These are phyloP conservation scores for Neria commutata DNA, from an alignment of 2,888 invertebrate genomes.

Conservation along the genomic window DNA sequence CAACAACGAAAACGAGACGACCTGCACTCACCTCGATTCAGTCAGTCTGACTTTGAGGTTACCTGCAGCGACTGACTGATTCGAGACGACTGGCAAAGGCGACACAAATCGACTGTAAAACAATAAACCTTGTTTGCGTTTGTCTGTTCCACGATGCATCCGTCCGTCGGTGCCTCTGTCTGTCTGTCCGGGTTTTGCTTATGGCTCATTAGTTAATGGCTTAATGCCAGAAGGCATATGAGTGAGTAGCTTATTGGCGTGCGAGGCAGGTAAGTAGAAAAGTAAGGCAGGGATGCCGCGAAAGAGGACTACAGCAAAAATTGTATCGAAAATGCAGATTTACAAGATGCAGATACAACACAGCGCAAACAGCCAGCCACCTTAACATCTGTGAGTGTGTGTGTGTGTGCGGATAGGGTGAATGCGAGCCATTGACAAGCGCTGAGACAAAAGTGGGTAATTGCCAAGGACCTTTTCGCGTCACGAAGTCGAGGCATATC, in stretches of 20 bases:
- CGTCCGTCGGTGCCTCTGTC: background rate
- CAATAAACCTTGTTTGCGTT: background rate
- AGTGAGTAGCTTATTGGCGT: no score
- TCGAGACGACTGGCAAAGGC: no score
- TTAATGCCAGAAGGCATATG: background rate
- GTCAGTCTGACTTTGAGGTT: background rate
- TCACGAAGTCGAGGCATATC: background rate
- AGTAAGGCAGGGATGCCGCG: background rate
- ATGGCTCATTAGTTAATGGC: constrained; percentile 25
- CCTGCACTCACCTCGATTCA: background rate
- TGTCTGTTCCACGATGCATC: no score
- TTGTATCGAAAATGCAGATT: background rate
- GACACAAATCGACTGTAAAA: constrained; percentile 2
- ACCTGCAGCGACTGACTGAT: no score
- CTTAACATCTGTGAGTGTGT: constrained; percentile 13
- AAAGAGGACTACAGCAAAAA: background rate
- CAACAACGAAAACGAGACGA: constrained; percentile 13
- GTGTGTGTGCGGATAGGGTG: background rate
- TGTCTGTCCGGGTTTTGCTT: background rate
- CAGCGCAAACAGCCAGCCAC: background rate
- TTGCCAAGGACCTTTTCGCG: constrained; percentile 23
- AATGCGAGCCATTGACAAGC: constrained; percentile 11
- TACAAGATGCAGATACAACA: constrained; percentile 1
- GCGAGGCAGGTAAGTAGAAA: background rate
- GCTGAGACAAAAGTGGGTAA: constrained; percentile 25